Conservation (phyloP, 1,140 invertebrate genomes). For the Pseudomyrmex gracilis region DNA sequence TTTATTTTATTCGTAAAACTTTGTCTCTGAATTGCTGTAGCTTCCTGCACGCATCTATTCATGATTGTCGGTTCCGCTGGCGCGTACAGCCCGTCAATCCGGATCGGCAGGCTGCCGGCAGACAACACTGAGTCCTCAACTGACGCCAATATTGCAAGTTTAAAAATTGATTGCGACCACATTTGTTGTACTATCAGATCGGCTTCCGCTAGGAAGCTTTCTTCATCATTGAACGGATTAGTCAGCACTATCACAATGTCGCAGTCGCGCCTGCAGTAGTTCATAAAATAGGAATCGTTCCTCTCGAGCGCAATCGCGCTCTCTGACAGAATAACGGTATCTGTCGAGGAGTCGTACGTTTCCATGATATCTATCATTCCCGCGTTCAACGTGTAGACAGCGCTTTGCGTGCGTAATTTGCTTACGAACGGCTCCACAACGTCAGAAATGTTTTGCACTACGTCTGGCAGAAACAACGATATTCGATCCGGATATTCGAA, state of each 20-base stretch:
- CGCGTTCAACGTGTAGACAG: conserved; percentile 52
- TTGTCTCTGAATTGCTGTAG: conserved; percentile 37
- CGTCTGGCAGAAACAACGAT: neutral
- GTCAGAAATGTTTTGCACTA: neutral
- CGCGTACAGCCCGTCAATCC: conserved; percentile 40
- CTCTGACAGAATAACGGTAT: conserved; percentile 70
- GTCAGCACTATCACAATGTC: conserved; percentile 66
- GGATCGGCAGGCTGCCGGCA: conserved; percentile 70
- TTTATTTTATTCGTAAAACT: conserved; percentile 20
- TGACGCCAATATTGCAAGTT: conserved; percentile 70
- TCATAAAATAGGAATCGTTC: neutral
- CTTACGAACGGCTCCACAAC: conserved; percentile 32
- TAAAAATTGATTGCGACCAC: conserved; percentile 68
- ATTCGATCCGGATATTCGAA: neutral
- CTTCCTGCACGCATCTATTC: conserved; percentile 63
- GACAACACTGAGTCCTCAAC: conserved; percentile 62
- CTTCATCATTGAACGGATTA: conserved; percentile 53
- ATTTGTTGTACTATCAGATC: conserved; percentile 57
- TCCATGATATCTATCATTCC: neutral
- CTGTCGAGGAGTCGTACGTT: conserved; percentile 10
- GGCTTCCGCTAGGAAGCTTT: conserved; percentile 67
- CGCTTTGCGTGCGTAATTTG: conserved; percentile 8
- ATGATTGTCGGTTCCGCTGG: conserved; percentile 64
- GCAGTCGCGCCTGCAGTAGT: conserved; percentile 75
- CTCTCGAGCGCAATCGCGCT: conserved; percentile 57